Conservation (phyloP, 2,888 invertebrate genomes). For the Erebia ligea region DNA sequence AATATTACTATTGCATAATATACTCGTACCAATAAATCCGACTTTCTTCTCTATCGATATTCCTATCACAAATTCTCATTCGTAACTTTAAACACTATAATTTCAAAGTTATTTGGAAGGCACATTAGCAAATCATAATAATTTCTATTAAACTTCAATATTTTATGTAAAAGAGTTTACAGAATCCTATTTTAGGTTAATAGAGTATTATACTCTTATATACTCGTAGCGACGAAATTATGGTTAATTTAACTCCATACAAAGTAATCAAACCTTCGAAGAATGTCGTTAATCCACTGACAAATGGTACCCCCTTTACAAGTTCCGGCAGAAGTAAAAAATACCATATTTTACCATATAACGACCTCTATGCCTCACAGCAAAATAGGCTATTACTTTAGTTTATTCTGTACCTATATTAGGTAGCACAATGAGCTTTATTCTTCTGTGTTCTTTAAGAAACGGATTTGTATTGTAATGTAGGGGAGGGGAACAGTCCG, state of each 20-base stretch:
- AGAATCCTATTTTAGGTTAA: background rate
- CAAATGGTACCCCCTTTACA: background rate
- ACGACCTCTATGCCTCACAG: conserved; percentile 10
- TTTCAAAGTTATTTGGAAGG: background rate
- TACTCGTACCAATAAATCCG: background rate
- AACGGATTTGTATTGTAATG: conserved; percentile 57
- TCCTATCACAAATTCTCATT: too few relatives aligned
- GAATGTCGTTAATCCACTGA: background rate
- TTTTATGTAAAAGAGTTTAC: background rate
- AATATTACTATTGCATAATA: background rate
- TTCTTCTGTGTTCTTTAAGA: conserved; percentile 51
- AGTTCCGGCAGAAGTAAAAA: background rate
- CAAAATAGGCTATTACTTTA: conserved; percentile 40
- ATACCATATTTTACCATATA: conserved; percentile 4
- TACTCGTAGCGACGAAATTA: background rate
- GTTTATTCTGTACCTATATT: conserved; percentile 41
- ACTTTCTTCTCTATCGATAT: conserved; percentile 8
- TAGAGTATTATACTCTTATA: too few relatives aligned
- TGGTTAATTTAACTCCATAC: background rate
- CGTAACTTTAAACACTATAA: too few relatives aligned
- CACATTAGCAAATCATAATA: background rate
- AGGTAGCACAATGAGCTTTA: conserved; percentile 45
- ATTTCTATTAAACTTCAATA: background rate
- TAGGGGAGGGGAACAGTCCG: conserved; percentile 49
- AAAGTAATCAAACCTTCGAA: background rate